Evolutionary conservation across 2,888 invertebrate species (phyloP).

Genomic region (Sepiola atlantica): DNA sequence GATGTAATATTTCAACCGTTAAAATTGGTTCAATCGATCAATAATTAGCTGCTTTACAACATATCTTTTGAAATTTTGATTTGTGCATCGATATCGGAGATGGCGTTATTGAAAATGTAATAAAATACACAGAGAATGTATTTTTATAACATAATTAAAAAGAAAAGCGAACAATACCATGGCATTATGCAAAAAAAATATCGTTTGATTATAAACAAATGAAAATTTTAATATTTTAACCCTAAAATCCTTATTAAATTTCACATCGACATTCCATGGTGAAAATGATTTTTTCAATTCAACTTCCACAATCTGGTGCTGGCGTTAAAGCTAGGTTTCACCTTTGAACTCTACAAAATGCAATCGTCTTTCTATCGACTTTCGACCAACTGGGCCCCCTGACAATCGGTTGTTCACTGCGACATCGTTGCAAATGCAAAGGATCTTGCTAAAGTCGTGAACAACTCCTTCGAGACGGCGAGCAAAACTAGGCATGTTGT

Average conservation of each 20-base stretch:
- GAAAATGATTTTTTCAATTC: neutral
- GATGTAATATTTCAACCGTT: neutral
- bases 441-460: too few species aligned
- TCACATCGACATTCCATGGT: neutral
- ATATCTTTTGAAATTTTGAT: neutral
- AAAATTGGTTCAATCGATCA: constrained; percentile 18
- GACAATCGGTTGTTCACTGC: too few species aligned
- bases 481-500: too few species aligned
- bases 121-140: neutral
- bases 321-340: too few species aligned
- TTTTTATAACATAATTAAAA: neutral
- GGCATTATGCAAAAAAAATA: neutral
- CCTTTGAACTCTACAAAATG: too few species aligned
- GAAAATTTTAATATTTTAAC: neutral
- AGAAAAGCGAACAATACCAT: neutral
- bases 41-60: neutral
- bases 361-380: too few species aligned
- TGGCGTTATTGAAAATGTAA: neutral
- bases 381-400: too few species aligned
- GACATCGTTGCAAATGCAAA: too few species aligned
- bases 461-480: too few species aligned
- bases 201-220: neutral
- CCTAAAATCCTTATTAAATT: neutral
- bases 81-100: neutral
- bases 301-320: too few species aligned